A percentile compares a stretch with the other conserved stretches of the same genome.
Conservation (phyloP, 2,113 vertebrate species). For the Hemichromis elongatus region DNA sequence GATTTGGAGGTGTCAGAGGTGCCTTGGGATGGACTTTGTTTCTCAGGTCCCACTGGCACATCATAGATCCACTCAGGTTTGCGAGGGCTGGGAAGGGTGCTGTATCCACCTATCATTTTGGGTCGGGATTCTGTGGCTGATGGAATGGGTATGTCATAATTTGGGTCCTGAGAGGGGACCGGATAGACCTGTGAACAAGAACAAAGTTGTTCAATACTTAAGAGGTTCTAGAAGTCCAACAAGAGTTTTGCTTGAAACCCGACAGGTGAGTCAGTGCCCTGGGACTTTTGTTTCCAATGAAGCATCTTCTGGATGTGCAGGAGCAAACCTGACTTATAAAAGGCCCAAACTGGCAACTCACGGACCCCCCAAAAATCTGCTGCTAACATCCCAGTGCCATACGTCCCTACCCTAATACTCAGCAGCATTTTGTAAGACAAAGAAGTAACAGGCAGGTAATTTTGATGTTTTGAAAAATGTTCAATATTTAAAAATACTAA, state of each 20-base stretch:
- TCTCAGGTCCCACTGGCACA: conserved; percentile 72
- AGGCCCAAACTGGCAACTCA: not conserved
- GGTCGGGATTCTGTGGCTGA: conserved; percentile 13
- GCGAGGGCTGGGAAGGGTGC: conserved; percentile 72
- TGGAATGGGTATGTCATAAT: conserved; percentile 60
- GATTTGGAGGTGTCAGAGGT: conserved; percentile 25
- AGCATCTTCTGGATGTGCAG: not conserved
- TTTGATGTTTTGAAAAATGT: not conserved
- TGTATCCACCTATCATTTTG: conserved; percentile 51
- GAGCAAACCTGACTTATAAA: not conserved
- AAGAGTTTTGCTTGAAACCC: not conserved
- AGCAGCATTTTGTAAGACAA: not conserved
- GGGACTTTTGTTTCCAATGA: not conserved
- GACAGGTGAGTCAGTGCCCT: not conserved
- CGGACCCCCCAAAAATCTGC: not conserved
- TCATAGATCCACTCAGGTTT: conserved; percentile 87
- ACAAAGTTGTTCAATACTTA: not conserved
- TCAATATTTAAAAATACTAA: not conserved
- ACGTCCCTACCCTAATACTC: not conserved
- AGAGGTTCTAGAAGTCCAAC: not conserved
- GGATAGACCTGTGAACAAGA: conserved; percentile 71
- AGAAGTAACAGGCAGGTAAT: not conserved
- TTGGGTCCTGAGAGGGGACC: conserved; percentile 60
- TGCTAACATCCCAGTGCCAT: not conserved
- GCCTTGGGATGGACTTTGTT: not conserved